Evolutionary conservation across 2,113 vertebrate species (phyloP), one percentile per base, ranked within the genome.

Genomic region (Varanus komodoensis): DNA sequence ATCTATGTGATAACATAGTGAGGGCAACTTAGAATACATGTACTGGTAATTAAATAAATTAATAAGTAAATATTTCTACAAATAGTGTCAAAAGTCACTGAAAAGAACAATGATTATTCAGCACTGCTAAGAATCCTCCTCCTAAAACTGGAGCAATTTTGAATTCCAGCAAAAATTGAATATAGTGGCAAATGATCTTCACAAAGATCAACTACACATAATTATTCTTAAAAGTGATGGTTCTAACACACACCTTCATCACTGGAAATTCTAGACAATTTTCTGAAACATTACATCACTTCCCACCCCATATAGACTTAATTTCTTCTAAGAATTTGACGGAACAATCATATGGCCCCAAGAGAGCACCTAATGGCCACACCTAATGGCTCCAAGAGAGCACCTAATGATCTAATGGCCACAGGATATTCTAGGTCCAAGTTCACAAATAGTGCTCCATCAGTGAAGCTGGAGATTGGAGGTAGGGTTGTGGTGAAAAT

Each of bases 251-350:
- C 25, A 4, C 48, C 57, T 78, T 87, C 74, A 68, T 14, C 27
- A 29, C 14, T 78, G 34, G 6, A 23, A 61, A 48, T 64, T 64
- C 54, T 12, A 0, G 6, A 4, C 12, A 9, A 67, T 27, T 44
- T 25, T 1, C 69, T 2, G 0, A 54, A 75, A 82, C 0, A 6
- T 52, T 34, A 86, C 38, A 32, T 52, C 38, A 44, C 14, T 0
- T 15, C 38, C 0, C 0, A 50, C 34, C 32, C 17, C 8, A 0
- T 0, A 0, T 17, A 23, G 9, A n/a, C 27, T 67, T 6, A 34
- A 21, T 73, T 83, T 17, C 19, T 52, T 78, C 15, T 32, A 27
- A 61, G 23, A 0, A 78, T 4, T 52, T 34, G 8, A 0, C 7
- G 4, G 54, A 54, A 12, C 54, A 54, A 54, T 54, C 4, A 7